These are phyloP conservation scores for Falco naumanni DNA, from an alignment of 2,797 vertebrate species.

Conservation along the genomic window DNA sequence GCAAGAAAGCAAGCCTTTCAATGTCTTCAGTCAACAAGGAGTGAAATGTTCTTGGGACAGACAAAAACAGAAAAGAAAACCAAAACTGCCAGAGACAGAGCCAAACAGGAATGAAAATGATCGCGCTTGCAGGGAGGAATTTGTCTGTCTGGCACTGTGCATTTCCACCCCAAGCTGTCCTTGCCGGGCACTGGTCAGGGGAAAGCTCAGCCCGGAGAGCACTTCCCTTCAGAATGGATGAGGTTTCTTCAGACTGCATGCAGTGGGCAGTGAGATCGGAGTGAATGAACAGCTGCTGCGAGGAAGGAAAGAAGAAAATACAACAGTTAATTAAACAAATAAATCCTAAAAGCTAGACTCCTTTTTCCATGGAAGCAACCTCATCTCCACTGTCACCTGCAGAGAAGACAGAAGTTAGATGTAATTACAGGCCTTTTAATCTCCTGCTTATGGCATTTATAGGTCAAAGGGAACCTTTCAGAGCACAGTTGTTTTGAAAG, in stretches of 20 bases:
- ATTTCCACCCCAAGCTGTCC: not conserved
- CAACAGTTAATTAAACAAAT: not conserved
- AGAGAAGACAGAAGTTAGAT: not conserved
- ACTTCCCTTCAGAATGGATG: not conserved
- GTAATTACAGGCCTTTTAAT: not conserved
- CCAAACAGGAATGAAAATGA: not conserved
- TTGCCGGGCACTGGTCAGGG: not conserved
- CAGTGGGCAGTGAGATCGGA: not conserved
- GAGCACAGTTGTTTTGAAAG: not conserved
- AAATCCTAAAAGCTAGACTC: not conserved
- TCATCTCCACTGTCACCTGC: not conserved
- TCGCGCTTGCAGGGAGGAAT: not conserved
- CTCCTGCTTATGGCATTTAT: not conserved
- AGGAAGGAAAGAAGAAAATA: not conserved
- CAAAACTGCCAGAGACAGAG: not conserved
- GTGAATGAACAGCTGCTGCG: not conserved
- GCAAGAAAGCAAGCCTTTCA: not conserved
- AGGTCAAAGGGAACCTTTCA: not conserved
- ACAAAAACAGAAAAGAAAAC: not conserved
- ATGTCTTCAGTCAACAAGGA: not conserved
- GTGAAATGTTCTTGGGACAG: not conserved
- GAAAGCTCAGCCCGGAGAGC: not conserved
- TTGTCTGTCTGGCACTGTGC: not conserved
- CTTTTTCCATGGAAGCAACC: not conserved
- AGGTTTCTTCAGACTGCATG: not conserved